phyloP scores from a whole-genome alignment of 1,140 invertebrate genomes.

The Drosophila insularis region DNA sequence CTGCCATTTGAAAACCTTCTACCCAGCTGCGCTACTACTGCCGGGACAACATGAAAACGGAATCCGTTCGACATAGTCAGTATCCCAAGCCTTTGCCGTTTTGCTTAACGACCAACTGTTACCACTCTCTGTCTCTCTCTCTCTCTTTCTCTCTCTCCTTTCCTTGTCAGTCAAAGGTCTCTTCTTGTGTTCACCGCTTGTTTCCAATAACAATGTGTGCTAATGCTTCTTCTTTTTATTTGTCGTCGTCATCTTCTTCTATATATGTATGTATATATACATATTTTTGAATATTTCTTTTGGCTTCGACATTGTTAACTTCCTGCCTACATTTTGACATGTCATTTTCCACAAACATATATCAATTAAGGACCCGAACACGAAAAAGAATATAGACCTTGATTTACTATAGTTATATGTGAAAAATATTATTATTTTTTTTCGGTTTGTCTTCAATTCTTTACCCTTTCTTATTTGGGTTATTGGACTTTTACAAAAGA shows the following conservation, averaged over 20 bases:
- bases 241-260: slow-evolving; percentile 18
- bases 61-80: slow-evolving; percentile 48
- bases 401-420: background rate
- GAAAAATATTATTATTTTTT: no score
- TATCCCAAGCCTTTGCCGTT: slow-evolving; percentile 38
- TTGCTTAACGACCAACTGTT: slow-evolving; percentile 48
- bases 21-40: slow-evolving; percentile 16
- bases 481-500: no score
- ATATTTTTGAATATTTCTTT: slow-evolving; percentile 3
- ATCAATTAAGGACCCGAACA: background rate
- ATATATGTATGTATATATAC: no score
- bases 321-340: slow-evolving; percentile 1
- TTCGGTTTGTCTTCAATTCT: no score
- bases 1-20: background rate
- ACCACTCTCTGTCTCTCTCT: background rate
- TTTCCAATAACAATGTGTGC: slow-evolving; percentile 64
- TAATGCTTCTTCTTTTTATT: slow-evolving; percentile 20
- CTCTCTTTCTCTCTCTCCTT: background rate
- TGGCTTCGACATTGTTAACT: background rate
- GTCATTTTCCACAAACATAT: background rate
- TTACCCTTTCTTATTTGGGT: no score
- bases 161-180: slow-evolving; percentile 15
- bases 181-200: slow-evolving; percentile 34
- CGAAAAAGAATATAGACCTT: background rate
- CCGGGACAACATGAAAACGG: slow-evolving; percentile 15